Evolutionary conservation across 2,888 invertebrate species (phyloP).

Genomic region (Clepsis dumicolana): DNA sequence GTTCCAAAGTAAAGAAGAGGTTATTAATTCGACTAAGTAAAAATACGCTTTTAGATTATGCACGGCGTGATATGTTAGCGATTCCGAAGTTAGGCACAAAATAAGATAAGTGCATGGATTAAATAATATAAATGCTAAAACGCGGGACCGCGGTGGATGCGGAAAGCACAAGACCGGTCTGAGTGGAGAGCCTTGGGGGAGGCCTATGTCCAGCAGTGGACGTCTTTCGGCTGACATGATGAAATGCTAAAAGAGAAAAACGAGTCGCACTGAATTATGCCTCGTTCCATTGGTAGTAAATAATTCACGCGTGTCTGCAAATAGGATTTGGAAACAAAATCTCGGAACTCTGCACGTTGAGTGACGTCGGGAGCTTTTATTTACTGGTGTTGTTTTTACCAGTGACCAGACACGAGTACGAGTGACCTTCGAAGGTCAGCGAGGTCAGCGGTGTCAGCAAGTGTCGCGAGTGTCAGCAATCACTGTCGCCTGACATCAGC

Average conservation of each 20-base stretch:
- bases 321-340: neutral
- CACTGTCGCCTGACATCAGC: slow-evolving; percentile 17
- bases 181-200: too few relatives aligned
- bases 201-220: too few relatives aligned
- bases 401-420: slow-evolving; percentile 3
- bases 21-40: neutral
- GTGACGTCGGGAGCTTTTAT: slow-evolving; percentile 5
- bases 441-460: slow-evolving; percentile 14
- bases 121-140: neutral
- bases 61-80: neutral
- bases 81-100: neutral
- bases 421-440: slow-evolving; percentile 38
- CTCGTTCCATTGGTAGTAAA: neutral
- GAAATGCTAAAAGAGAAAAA: neutral
- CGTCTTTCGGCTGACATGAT: too few relatives aligned
- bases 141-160: too few relatives aligned
- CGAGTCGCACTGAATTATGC: neutral
- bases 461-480: slow-evolving; percentile 26
- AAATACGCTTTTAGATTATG: neutral
- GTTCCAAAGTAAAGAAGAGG: neutral
- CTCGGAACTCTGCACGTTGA: neutral
- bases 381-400: slow-evolving; percentile 30
- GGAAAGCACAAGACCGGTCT: too few relatives aligned
- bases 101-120: neutral
- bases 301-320: neutral